These are phyloP conservation scores for Phrynosoma blainvillii DNA, from an alignment of 2,113 vertebrate species.

Conservation along the genomic window DNA sequence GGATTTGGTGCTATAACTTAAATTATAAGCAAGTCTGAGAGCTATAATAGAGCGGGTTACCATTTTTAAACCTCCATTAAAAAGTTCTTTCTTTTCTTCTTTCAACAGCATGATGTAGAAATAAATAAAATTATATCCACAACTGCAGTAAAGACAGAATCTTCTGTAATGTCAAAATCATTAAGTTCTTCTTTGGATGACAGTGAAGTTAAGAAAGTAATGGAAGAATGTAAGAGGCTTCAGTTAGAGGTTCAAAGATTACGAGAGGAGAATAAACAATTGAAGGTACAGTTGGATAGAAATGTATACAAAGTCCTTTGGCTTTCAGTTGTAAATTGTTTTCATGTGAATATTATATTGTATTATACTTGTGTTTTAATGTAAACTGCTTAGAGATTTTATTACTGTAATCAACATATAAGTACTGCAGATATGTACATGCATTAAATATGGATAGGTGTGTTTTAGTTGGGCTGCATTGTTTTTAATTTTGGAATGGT, in stretches of 20 bases:
- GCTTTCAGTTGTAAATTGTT: not conserved
- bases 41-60: not conserved
- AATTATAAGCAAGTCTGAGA: not conserved
- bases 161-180: constrained; percentile 87
- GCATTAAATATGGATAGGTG: no score
- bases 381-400: not conserved
- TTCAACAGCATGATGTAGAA: constrained; percentile 92
- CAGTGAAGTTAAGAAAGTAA: constrained; percentile 92
- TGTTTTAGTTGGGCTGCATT: not conserved
- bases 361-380: not conserved
- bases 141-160: constrained; percentile 92
- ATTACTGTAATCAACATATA: not conserved
- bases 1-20: not conserved
- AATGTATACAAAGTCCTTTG: not conserved
- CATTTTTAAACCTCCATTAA: not conserved
- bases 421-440: not conserved
- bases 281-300: constrained; percentile 80
- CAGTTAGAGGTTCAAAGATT: constrained; percentile 95
- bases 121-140: constrained; percentile 92
- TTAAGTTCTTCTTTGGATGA: constrained; percentile 91
- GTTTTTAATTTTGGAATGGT: not conserved
- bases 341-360: no score
- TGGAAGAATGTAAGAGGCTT: constrained; percentile 96
- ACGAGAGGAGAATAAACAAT: constrained; percentile 96
- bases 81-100: constrained; percentile 37